Evolutionary conservation across 2,113 vertebrate species (phyloP).

Genomic region (Serranochromis macrocephalus): DNA sequence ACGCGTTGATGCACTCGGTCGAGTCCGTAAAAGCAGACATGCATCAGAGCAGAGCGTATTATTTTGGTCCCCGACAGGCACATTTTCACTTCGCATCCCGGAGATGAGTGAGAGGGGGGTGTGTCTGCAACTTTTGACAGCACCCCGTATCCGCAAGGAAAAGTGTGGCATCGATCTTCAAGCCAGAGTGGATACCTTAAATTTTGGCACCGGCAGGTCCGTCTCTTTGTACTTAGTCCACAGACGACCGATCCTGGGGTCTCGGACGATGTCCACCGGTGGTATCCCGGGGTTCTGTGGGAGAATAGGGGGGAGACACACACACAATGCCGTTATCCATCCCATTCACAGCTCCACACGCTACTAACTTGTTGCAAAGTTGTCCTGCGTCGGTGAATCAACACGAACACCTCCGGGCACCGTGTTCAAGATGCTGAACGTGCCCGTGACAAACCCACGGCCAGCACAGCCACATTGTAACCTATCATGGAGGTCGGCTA

Average conservation of each 20-base stretch:
- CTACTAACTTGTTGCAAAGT: constrained; percentile 48
- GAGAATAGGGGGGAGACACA: neutral
- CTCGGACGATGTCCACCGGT: constrained; percentile 90
- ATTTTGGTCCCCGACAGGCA: neutral
- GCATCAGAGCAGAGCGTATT: neutral
- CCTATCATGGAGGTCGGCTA: constrained; percentile 55
- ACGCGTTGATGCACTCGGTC: neutral
- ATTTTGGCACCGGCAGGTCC: constrained; percentile 95
- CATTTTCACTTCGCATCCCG: neutral
- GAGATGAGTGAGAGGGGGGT: constrained; percentile 49
- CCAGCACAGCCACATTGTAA: constrained; percentile 32
- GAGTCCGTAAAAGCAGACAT: neutral
- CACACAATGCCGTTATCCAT: constrained; percentile 18
- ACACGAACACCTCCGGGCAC: constrained; percentile 40
- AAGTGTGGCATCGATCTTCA: neutral
- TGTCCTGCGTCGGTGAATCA: neutral
- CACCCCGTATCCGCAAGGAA: neutral
- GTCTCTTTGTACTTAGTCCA: constrained; percentile 97
- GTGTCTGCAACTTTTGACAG: constrained; percentile 59
- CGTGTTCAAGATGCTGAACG: constrained; percentile 50
- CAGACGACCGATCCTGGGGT: constrained; percentile 92
- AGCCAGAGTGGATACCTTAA: constrained; percentile 77
- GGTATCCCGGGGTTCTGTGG: constrained; percentile 86
- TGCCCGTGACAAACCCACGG: neutral
- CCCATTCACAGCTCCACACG: constrained; percentile 16